A percentile compares a stretch with the other conserved stretches of the same genome.
These are phyloP conservation scores for Natrix natrix DNA, from an alignment of 2,797 vertebrate species.

Conservation along the genomic window DNA sequence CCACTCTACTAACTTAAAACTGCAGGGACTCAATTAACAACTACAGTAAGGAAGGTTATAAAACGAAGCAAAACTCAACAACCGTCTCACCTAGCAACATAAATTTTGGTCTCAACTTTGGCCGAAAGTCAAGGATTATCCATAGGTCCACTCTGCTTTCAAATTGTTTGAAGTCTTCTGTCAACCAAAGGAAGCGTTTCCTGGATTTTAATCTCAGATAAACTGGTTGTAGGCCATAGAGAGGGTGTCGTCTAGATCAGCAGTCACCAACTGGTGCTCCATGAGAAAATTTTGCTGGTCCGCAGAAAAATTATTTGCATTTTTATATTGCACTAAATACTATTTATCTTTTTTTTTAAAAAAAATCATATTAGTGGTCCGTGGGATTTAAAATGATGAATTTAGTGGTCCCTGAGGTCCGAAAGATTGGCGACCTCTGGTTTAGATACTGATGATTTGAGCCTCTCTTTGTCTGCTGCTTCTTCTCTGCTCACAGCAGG, in stretches of 20 bases:
- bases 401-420: too few species aligned
- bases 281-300: too few species aligned
- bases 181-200: neutral
- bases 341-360: too few species aligned
- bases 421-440: too few species aligned
- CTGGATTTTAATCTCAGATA: neutral
- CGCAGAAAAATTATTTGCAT: too few species aligned
- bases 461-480: neutral
- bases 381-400: too few species aligned
- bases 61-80: neutral
- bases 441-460: neutral
- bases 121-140: too few species aligned
- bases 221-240: neutral
- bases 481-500: neutral
- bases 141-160: neutral
- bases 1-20: neutral
- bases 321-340: too few species aligned
- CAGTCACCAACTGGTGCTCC: too few species aligned
- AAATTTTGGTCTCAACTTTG: neutral
- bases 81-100: neutral
- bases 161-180: neutral
- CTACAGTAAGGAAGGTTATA: neutral
- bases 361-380: too few species aligned
- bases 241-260: neutral
- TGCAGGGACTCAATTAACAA: neutral